These are phyloP conservation scores for Globodera rostochiensis DNA, from an alignment of 1,140 invertebrate genomes.

Conservation along the genomic window DNA sequence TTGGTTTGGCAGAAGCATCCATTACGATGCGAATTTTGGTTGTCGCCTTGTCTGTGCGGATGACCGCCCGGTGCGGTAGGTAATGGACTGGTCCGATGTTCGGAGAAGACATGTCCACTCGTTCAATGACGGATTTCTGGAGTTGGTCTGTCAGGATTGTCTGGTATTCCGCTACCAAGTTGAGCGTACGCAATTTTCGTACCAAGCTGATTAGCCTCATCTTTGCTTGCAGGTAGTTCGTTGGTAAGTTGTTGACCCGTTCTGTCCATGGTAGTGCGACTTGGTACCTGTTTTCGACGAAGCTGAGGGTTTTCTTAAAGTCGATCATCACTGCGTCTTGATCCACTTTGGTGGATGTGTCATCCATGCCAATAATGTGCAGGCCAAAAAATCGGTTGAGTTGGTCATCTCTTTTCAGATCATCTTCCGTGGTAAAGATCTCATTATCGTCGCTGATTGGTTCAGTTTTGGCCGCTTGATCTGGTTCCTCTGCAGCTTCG, in stretches of 20 bases:
- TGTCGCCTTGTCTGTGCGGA: too few relatives aligned
- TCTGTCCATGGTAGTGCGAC: neutral
- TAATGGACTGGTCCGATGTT: too few relatives aligned
- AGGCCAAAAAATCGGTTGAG: neutral
- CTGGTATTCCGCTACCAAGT: neutral
- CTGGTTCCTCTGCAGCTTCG: too few relatives aligned
- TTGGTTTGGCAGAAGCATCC: neutral
- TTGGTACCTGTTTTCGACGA: neutral
- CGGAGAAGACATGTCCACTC: too few relatives aligned
- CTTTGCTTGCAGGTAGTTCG: neutral
- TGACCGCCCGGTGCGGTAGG: too few relatives aligned
- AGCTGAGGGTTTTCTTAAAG: conserved; percentile 1
- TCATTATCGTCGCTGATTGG: too few relatives aligned
- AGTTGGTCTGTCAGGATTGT: neutral
- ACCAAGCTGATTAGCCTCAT: neutral
- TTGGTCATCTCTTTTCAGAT: neutral
- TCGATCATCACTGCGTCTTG: neutral
- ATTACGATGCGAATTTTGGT: neutral
- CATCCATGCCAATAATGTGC: neutral
- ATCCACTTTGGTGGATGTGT: neutral
- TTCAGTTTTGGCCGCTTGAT: too few relatives aligned
- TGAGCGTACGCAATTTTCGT: neutral
- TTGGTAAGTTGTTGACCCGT: neutral
- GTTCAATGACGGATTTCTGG: neutral
- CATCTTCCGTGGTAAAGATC: neutral